phyloP scores from a whole-genome alignment of 2,888 invertebrate genomes.

The Isoperla grammatica region DNA sequence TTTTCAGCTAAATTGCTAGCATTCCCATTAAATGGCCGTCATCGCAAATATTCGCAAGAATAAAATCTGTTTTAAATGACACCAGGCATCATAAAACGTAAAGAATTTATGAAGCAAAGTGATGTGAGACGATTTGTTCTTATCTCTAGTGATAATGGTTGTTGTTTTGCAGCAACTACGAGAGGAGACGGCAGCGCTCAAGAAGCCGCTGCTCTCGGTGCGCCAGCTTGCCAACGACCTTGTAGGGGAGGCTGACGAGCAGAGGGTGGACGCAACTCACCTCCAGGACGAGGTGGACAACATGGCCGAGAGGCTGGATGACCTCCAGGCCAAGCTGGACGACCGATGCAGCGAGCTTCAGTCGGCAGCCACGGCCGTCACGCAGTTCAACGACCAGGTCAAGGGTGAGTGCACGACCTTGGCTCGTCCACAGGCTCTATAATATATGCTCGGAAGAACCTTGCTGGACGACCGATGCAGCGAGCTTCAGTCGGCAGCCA shows the following conservation, averaged over 20 bases:
- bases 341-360: constrained; percentile 75
- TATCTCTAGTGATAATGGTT: no score
- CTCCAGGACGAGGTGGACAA: constrained; percentile 73
- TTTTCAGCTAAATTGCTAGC: no score
- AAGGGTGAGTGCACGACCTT: no score
- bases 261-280: constrained; percentile 69
- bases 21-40: no score
- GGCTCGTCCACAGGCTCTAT: no score
- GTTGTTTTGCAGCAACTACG: constrained; percentile 53
- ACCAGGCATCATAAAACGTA: no score
- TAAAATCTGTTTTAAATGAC: no score
- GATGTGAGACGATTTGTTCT: no score
- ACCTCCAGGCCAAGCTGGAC: constrained; percentile 68
- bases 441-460: no score
- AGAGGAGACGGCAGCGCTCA: constrained; percentile 73
- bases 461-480: constrained; percentile 72
- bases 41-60: no score
- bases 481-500: constrained; percentile 77
- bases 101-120: no score
- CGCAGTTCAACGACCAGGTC: constrained; percentile 64
- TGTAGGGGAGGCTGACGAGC: constrained; percentile 65
- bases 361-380: constrained; percentile 78
- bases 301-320: constrained; percentile 68
- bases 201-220: constrained; percentile 64
- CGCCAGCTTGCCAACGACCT: constrained; percentile 70